A percentile compares a stretch with the other conserved stretches of the same genome.
Conservation (phyloP, 2,888 invertebrate genomes). For the Pristionchus arcanus region DNA sequence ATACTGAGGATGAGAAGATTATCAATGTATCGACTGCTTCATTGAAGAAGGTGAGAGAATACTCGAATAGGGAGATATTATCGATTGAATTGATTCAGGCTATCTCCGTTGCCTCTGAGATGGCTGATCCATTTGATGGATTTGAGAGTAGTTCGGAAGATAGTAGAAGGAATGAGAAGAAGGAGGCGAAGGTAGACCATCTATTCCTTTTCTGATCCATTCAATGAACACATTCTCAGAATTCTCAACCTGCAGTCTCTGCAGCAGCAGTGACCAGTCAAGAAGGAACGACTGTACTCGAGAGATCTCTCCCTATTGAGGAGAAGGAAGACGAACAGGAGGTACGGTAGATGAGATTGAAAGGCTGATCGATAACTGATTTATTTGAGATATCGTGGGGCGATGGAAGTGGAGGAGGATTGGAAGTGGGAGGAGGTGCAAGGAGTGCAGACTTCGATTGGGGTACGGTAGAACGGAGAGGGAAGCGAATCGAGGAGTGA, state of each 20-base stretch:
- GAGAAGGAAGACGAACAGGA: slow-evolving; percentile 30
- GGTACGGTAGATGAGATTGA: slow-evolving; percentile 18
- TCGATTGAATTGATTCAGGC: neutral
- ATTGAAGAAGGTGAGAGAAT: slow-evolving; percentile 32
- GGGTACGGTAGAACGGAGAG: slow-evolving; percentile 46
- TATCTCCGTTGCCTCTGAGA: slow-evolving; percentile 36
- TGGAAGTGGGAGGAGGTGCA: neutral
- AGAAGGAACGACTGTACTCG: neutral
- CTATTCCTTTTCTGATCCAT: neutral
- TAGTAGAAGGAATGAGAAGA: neutral
- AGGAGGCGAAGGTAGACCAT: neutral
- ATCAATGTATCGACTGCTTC: neutral
- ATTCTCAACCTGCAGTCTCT: neutral
- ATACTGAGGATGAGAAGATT: slow-evolving; percentile 1
- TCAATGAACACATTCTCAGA: neutral
- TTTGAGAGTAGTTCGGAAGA: slow-evolving; percentile 27
- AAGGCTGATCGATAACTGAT: slow-evolving; percentile 2
- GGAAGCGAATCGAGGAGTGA: neutral
- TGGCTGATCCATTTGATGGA: slow-evolving; percentile 48
- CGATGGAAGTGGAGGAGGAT: neutral
- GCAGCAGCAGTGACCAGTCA: neutral
- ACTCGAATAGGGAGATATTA: neutral
- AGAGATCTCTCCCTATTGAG: neutral
- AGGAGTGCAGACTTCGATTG: slow-evolving; percentile 44
- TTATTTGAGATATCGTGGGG: slow-evolving; percentile 21